Evolutionary conservation across 1,140 invertebrate species (phyloP).

Genomic region (Carcinoscorpius rotundicauda): DNA sequence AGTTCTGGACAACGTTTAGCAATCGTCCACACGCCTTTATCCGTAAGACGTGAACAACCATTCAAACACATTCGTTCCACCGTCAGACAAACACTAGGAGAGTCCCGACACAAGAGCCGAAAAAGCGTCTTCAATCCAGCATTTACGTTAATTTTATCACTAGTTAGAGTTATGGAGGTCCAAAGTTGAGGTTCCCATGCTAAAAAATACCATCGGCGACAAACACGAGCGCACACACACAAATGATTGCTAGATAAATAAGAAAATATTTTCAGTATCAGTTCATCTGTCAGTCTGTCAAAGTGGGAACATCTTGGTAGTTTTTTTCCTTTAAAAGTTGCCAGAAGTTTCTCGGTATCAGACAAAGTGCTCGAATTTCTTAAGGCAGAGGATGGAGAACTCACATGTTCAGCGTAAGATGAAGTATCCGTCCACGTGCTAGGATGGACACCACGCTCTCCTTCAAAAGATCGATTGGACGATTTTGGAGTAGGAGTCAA

Average conservation of each 20-base stretch:
- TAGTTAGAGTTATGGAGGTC: constrained; percentile 51
- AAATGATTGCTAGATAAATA: constrained; percentile 61
- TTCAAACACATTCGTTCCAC: constrained; percentile 52
- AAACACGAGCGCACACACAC: constrained; percentile 67
- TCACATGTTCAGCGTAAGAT: constrained; percentile 13
- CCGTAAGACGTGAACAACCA: constrained; percentile 58
- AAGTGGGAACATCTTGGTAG: constrained; percentile 27
- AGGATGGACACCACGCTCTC: too few relatives aligned
- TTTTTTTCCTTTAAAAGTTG: constrained; percentile 25
- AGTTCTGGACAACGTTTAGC: constrained; percentile 57
- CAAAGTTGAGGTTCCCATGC: constrained; percentile 68
- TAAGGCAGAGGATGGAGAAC: constrained; percentile 26
- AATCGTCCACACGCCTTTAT: constrained; percentile 53
- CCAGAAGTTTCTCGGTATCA: constrained; percentile 4
- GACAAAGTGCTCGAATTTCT: too few relatives aligned
- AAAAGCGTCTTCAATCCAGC: constrained; percentile 47
- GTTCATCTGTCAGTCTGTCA: constrained; percentile 40
- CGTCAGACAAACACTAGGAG: constrained; percentile 36
- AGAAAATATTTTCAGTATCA: constrained; percentile 49
- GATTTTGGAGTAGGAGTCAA: constrained; percentile 26
- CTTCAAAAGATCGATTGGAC: too few relatives aligned
- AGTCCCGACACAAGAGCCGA: constrained; percentile 35
- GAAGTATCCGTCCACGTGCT: constrained; percentile 5
- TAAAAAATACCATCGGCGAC: constrained; percentile 60
- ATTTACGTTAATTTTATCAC: constrained; percentile 51